Evolutionary conservation across 1,140 invertebrate species (phyloP).

Genomic region (Drosophila obscura): DNA sequence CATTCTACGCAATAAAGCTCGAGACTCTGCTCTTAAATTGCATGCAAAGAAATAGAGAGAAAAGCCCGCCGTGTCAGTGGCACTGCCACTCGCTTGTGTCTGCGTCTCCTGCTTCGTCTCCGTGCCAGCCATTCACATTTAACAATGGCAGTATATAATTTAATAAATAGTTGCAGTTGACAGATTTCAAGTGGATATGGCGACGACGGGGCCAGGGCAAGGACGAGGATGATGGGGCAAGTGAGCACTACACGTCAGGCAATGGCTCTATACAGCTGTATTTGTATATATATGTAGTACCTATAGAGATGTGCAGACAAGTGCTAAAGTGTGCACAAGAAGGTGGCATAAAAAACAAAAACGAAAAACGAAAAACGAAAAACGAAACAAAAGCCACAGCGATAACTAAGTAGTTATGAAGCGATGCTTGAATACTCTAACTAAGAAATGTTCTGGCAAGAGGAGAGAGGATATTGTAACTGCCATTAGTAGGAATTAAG

Average conservation of each 20-base stretch:
- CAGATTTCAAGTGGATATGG: constrained; percentile 75
- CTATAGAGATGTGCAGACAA: constrained; percentile 48
- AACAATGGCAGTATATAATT: constrained; percentile 79
- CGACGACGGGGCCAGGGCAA: background rate
- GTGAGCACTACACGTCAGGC: constrained; percentile 40
- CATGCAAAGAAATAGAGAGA: constrained; percentile 12
- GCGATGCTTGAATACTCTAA: constrained; percentile 14
- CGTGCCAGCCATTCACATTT: constrained; percentile 53
- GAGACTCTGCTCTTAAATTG: constrained; percentile 45
- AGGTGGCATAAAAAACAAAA: constrained; percentile 69
- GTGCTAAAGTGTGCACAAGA: constrained; percentile 72
- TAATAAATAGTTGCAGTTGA: constrained; percentile 83
- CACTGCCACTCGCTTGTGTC: background rate
- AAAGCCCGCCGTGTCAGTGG: background rate
- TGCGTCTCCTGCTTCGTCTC: constrained; percentile 2
- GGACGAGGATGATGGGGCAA: background rate
- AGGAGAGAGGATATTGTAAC: background rate
- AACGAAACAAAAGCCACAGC: constrained; percentile 20
- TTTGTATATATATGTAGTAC: constrained; percentile 14
- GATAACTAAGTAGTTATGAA: background rate
- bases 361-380: background rate
- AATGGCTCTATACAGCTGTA: constrained; percentile 47
- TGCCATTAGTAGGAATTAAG: background rate
- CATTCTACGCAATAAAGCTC: constrained; percentile 31
- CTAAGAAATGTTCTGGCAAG: background rate